Evolutionary conservation across 1,140 invertebrate genomes (phyloP).

Genomic region (Galleria mellonella): DNA sequence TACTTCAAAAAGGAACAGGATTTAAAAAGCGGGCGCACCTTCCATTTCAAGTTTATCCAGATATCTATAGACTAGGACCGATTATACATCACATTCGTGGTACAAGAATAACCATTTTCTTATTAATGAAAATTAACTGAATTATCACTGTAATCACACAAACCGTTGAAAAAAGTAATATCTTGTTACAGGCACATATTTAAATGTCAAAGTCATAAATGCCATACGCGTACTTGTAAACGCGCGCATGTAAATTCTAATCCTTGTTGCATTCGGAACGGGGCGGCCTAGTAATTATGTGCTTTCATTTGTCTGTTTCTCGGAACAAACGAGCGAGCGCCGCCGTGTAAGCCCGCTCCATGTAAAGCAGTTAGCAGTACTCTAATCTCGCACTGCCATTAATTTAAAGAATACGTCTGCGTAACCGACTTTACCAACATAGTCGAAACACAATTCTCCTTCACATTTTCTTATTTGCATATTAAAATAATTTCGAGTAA

Average conservation of each 20-base stretch:
- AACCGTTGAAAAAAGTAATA: slow-evolving; percentile 8
- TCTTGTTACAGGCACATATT: slow-evolving; percentile 37
- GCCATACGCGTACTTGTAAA: slow-evolving; percentile 67
- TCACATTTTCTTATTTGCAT: slow-evolving; percentile 73
- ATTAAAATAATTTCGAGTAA: slow-evolving; percentile 73
- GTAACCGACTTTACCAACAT: slow-evolving; percentile 58
- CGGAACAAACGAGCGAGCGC: slow-evolving; percentile 58
- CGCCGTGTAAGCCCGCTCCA: slow-evolving; percentile 55
- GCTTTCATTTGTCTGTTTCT: slow-evolving; percentile 72
- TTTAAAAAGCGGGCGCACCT: no score
- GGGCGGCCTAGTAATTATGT: slow-evolving; percentile 71
- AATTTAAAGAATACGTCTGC: slow-evolving; percentile 73
- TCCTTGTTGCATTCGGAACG: slow-evolving; percentile 69
- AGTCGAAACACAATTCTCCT: slow-evolving; percentile 67
- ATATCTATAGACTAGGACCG: no score
- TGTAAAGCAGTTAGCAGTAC: slow-evolving; percentile 72
- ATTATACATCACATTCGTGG: no score
- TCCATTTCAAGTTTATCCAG: no score
- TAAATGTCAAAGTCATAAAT: slow-evolving; percentile 66
- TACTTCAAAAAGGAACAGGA: no score
- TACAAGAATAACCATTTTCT: no score
- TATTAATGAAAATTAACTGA: no score
- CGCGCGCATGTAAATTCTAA: slow-evolving; percentile 66
- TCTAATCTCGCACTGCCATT: slow-evolving; percentile 69
- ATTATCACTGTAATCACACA: not conserved